phyloP scores from a whole-genome alignment of 2,797 vertebrate species.

The Cyclopterus lumpus region DNA sequence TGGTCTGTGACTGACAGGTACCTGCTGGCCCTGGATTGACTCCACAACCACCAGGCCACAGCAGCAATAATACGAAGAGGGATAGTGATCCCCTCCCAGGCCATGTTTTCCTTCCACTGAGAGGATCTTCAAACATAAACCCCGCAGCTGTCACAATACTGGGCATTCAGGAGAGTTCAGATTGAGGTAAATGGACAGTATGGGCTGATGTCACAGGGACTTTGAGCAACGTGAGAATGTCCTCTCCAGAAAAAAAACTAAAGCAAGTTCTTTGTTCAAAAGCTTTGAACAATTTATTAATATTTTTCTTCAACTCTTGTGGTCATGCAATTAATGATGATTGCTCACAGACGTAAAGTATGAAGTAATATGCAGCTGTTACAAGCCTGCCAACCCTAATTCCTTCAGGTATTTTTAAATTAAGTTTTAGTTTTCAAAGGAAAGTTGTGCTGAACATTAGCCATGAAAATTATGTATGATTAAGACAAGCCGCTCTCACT shows the following conservation, averaged over 20 bases:
- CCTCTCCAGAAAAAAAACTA: background rate
- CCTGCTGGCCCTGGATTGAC: conserved; percentile 54
- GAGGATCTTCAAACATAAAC: conserved; percentile 61
- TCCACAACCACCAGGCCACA: conserved; percentile 37
- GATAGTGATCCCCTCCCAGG: conserved; percentile 62
- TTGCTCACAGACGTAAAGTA: background rate
- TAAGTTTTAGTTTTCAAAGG: background rate
- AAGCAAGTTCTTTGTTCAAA: background rate
- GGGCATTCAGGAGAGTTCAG: conserved; percentile 37
- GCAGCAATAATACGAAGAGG: conserved; percentile 59
- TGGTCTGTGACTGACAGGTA: conserved; percentile 61
- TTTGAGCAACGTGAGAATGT: background rate
- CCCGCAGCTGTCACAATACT: conserved; percentile 73
- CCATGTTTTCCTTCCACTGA: conserved; percentile 61
- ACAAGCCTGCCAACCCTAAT: background rate
- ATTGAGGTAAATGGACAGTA: conserved; percentile 28
- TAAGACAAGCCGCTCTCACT: too few relatives aligned
- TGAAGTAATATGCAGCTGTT: background rate
- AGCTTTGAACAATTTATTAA: background rate
- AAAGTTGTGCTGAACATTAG: too few relatives aligned
- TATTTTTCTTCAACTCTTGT: background rate
- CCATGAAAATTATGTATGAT: too few relatives aligned
- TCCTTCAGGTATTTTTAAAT: background rate
- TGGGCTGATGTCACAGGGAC: conserved; percentile 19
- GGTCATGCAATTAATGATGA: background rate